phyloP scores from a whole-genome alignment of 2,113 vertebrate genomes.

The Arvicanthis niloticus region DNA sequence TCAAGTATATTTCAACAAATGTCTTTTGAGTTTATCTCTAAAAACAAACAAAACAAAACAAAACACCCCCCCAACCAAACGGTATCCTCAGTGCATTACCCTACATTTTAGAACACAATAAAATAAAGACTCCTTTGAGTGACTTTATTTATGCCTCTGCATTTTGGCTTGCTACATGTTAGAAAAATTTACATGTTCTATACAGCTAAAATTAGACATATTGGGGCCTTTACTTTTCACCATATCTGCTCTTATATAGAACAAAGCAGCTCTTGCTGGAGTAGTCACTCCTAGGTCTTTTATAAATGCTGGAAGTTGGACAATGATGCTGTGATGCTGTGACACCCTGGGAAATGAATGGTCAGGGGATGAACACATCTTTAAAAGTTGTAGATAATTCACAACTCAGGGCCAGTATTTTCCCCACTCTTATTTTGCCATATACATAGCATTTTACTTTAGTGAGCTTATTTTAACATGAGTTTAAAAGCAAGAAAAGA shows the following conservation, averaged over 20 bases:
- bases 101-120: slow-evolving; percentile 26
- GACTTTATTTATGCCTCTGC: slow-evolving; percentile 66
- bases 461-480: slow-evolving; percentile 30
- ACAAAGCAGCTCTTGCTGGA: slow-evolving; percentile 23
- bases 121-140: slow-evolving; percentile 47
- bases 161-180: slow-evolving; percentile 53
- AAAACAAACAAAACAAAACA: not conserved
- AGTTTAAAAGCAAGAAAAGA: slow-evolving; percentile 53
- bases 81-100: not conserved
- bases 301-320: not conserved
- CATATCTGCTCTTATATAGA: not conserved
- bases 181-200: slow-evolving; percentile 52
- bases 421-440: slow-evolving; percentile 44
- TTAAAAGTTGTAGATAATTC: slow-evolving; percentile 38
- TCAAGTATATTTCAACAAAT: slow-evolving; percentile 59
- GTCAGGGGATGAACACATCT: not conserved
- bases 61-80: too few relatives aligned
- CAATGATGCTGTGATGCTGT: slow-evolving; percentile 16
- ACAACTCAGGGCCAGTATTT: not conserved
- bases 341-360: slow-evolving; percentile 15
- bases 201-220: slow-evolving; percentile 62
- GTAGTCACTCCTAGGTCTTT: not conserved
- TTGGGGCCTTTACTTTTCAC: slow-evolving; percentile 52
- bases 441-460: slow-evolving; percentile 10
- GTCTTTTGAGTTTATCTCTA: slow-evolving; percentile 59